A percentile compares a stretch with the other conserved stretches of the same genome.
phyloP scores from a whole-genome alignment of 1,140 invertebrate genomes.

The Belonocnema kinseyi region DNA sequence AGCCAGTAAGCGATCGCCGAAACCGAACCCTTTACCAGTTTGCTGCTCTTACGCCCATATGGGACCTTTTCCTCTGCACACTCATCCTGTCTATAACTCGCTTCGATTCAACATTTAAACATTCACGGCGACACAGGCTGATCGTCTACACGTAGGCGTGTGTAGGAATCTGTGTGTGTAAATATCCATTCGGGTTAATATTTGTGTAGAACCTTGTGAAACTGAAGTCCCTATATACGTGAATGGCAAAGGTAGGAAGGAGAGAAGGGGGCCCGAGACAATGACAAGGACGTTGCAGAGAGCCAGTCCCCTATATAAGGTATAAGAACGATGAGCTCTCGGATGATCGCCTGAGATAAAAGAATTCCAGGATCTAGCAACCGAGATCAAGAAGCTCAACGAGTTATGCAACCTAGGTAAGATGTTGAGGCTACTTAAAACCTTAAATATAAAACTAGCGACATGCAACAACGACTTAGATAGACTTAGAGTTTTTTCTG shows the following conservation, averaged over 20 bases:
- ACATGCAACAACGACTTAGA: too few species aligned
- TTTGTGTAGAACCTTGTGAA: not conserved
- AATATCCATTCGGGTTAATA: not conserved
- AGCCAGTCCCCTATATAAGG: not conserved
- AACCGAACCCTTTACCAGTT: constrained; percentile 5
- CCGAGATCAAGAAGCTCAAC: too few species aligned
- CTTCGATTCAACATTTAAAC: constrained; percentile 40
- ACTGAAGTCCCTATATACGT: not conserved
- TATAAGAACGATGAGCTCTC: too few species aligned
- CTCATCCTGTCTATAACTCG: not conserved
- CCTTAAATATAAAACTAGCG: too few species aligned
- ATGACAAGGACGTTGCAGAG: not conserved
- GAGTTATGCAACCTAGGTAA: too few species aligned
- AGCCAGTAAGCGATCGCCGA: not conserved
- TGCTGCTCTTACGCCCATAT: constrained; percentile 25
- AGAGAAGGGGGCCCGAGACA: not conserved
- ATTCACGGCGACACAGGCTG: constrained; percentile 40
- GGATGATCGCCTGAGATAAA: too few species aligned
- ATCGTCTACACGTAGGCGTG: constrained; percentile 10
- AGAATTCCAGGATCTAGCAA: too few species aligned
- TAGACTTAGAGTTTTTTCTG: too few species aligned
- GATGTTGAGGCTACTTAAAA: too few species aligned
- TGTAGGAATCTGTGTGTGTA: not conserved
- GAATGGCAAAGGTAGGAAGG: not conserved
- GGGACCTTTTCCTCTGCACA: not conserved